phyloP scores from a whole-genome alignment of 2,797 vertebrate genomes.

The Ammospiza maritima region DNA sequence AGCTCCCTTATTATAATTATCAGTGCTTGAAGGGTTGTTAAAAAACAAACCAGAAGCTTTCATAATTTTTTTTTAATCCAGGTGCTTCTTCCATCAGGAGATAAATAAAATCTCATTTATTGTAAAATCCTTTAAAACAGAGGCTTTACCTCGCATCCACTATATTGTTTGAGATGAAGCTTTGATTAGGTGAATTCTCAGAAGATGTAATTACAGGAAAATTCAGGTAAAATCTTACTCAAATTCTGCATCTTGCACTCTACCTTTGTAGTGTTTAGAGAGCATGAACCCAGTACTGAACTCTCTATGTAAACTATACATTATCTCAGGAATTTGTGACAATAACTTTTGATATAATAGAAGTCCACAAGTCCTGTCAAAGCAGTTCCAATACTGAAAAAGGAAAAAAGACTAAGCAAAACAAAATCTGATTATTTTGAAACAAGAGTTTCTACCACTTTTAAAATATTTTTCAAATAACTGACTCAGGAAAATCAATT shows the following conservation, averaged over 20 bases:
- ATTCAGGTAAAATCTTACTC: background rate
- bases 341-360: background rate
- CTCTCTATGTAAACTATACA: background rate
- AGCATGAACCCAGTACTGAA: background rate
- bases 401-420: background rate
- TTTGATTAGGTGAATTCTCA: background rate
- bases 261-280: background rate
- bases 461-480: background rate
- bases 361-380: background rate
- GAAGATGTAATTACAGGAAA: background rate
- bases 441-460: background rate
- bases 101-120: background rate
- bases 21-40: background rate
- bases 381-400: background rate
- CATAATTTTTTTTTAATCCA: background rate
- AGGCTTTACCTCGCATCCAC: background rate
- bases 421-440: background rate
- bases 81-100: background rate
- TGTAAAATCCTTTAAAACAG: background rate
- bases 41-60: background rate
- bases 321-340: background rate
- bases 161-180: background rate
- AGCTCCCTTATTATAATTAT: background rate
- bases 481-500: background rate
- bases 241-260: background rate